phyloP scores from a whole-genome alignment of 2,797 vertebrate species.

The Typhlichthys subterraneus region DNA sequence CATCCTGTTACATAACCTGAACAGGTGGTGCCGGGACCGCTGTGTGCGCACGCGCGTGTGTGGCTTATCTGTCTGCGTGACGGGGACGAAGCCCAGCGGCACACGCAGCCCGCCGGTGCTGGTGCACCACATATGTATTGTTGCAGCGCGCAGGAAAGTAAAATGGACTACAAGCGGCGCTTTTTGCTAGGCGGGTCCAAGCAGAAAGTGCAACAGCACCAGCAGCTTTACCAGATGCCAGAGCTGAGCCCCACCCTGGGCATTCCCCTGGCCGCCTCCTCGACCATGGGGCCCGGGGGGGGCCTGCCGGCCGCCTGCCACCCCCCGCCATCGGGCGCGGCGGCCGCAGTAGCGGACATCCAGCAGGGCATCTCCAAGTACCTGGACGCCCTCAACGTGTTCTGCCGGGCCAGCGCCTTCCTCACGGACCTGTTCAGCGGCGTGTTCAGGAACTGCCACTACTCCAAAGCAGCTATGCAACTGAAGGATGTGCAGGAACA shows the following conservation, averaged over 20 bases:
- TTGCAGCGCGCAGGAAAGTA: conserved; percentile 98
- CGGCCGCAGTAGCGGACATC: conserved; percentile 95
- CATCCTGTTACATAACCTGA: conserved; percentile 83
- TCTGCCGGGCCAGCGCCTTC: conserved; percentile 97
- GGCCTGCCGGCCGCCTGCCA: conserved; percentile 84
- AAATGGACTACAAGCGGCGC: conserved; percentile 99
- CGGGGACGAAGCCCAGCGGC: no score
- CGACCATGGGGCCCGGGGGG: conserved; percentile 82
- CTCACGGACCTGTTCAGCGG: conserved; percentile 98
- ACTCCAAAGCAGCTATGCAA: conserved; percentile 99
- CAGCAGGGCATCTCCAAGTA: conserved; percentile 99
- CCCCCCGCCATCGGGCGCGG: conserved; percentile 73
- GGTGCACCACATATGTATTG: conserved; percentile 95
- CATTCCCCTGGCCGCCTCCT: conserved; percentile 83
- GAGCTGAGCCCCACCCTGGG: conserved; percentile 94
- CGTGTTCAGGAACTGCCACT: conserved; percentile 97
- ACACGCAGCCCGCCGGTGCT: conserved; percentile 64
- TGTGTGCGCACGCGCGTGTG: not conserved
- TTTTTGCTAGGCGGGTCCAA: conserved; percentile 99
- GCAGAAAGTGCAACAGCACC: conserved; percentile 99
- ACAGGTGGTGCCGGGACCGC: conserved; percentile 7
- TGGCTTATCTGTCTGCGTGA: not conserved
- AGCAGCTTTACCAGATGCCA: conserved; percentile 91
- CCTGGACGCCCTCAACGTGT: conserved; percentile 97
- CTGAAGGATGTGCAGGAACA: conserved; percentile 99